These are phyloP conservation scores for Caenorhabditis sp. DNA, from an alignment of 2,888 invertebrate species.

Conservation along the genomic window DNA sequence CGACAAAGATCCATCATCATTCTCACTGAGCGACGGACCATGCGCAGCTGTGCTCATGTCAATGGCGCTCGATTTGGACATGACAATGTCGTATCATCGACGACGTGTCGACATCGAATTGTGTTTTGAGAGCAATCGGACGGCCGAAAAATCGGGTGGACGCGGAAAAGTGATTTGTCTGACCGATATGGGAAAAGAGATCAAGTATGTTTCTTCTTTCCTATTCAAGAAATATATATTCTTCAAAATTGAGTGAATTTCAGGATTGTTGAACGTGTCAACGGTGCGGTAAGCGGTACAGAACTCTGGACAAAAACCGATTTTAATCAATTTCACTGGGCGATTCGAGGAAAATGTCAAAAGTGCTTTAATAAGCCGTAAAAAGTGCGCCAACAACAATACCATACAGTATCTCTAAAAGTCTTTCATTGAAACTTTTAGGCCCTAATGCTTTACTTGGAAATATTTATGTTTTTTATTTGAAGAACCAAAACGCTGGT, in stretches of 20 bases:
- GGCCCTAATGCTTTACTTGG: neutral
- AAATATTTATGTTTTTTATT: neutral
- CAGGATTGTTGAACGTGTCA: conserved; percentile 58
- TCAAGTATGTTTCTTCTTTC: conserved; percentile 35
- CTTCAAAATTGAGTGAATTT: conserved; percentile 7
- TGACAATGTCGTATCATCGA: conserved; percentile 59
- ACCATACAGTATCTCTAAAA: neutral
- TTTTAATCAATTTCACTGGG: conserved; percentile 63
- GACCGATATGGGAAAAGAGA: conserved; percentile 53
- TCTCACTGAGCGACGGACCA: conserved; percentile 49
- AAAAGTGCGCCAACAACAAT: neutral
- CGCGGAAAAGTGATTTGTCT: conserved; percentile 56
- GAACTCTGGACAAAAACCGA: conserved; percentile 65
- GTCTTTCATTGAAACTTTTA: neutral
- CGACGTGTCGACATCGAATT: conserved; percentile 57
- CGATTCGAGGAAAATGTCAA: conserved; percentile 61
- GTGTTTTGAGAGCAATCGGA: conserved; percentile 61
- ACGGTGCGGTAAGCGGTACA: conserved; percentile 49
- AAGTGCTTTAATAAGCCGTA: conserved; percentile 42
- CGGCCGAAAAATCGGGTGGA: conserved; percentile 59
- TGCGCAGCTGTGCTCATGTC: conserved; percentile 56
- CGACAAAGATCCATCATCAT: conserved; percentile 35
- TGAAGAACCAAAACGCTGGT: neutral
- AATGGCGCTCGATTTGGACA: conserved; percentile 62
- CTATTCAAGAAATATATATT: neutral